Conservation (phyloP, 2,113 vertebrate genomes). For the Spheniscus mendiculus region DNA sequence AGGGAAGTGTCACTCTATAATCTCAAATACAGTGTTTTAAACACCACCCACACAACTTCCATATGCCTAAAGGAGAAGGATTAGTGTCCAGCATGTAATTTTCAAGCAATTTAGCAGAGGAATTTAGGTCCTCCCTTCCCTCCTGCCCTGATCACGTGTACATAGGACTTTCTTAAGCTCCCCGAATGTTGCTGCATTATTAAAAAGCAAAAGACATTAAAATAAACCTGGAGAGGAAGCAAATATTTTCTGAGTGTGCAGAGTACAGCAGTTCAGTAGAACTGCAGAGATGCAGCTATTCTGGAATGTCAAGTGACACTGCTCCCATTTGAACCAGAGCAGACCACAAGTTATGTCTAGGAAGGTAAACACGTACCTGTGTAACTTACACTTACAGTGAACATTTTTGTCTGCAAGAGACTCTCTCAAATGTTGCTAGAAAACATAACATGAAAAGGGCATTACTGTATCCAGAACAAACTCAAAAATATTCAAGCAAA, state of each 20-base stretch:
- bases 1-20: background rate
- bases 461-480: background rate
- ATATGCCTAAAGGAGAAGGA: background rate
- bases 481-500: constrained; percentile 10
- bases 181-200: background rate
- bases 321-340: background rate
- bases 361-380: background rate
- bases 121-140: background rate
- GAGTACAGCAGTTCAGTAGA: background rate
- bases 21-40: background rate
- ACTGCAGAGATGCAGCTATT: background rate
- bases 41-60: background rate
- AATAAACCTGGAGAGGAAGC: background rate
- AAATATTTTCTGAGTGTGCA: background rate
- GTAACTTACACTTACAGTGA: background rate
- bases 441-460: background rate
- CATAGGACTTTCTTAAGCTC: background rate
- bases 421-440: background rate
- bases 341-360: background rate
- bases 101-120: background rate
- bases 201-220: background rate
- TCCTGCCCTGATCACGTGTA: background rate
- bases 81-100: background rate
- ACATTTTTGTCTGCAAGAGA: background rate
- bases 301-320: background rate